Percentiles rank a stretch among this genome's conserved stretches.
Evolutionary conservation across 2,888 invertebrate species (phyloP).

Genomic region (Epistrophe grossulariae): DNA sequence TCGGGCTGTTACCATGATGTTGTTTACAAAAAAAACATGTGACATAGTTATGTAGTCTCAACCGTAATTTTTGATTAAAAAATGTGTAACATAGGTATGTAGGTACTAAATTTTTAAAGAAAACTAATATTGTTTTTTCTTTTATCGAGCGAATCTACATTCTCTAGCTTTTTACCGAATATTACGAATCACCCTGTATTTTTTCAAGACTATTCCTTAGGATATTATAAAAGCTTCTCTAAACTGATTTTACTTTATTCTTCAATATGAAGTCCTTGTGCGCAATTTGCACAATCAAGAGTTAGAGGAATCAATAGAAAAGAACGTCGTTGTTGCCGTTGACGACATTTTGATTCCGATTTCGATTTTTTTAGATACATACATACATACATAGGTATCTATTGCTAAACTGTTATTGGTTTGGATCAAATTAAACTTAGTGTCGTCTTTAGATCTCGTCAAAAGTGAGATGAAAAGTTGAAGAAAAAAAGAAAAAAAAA

Average conservation of each 20-base stretch:
- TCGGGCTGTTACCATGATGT: no score
- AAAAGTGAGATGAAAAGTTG: slow-evolving; percentile 22
- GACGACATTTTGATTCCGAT: slow-evolving; percentile 28
- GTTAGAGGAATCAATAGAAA: slow-evolving; percentile 1
- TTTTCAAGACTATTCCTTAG: no score
- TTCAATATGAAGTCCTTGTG: slow-evolving; percentile 3
- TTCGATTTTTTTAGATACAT: slow-evolving; percentile 20
- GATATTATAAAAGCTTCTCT: neutral
- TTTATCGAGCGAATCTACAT: no score
- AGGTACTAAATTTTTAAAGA: no score
- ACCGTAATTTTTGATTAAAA: no score
- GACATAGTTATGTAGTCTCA: no score
- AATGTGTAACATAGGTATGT: no score
- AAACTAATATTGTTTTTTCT: no score
- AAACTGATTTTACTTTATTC: neutral
- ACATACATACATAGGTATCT: neutral
- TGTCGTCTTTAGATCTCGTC: slow-evolving; percentile 22
- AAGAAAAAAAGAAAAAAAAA: slow-evolving; percentile 18
- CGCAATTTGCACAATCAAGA: slow-evolving; percentile 38
- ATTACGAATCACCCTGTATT: no score
- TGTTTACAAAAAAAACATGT: no score
- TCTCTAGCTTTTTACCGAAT: no score
- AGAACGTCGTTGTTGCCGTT: slow-evolving; percentile 4
- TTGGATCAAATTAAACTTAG: slow-evolving; percentile 53
- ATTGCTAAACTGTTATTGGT: slow-evolving; percentile 67